These are phyloP conservation scores for Rallus limicola DNA, from an alignment of 2,113 vertebrate species.

Conservation along the genomic window DNA sequence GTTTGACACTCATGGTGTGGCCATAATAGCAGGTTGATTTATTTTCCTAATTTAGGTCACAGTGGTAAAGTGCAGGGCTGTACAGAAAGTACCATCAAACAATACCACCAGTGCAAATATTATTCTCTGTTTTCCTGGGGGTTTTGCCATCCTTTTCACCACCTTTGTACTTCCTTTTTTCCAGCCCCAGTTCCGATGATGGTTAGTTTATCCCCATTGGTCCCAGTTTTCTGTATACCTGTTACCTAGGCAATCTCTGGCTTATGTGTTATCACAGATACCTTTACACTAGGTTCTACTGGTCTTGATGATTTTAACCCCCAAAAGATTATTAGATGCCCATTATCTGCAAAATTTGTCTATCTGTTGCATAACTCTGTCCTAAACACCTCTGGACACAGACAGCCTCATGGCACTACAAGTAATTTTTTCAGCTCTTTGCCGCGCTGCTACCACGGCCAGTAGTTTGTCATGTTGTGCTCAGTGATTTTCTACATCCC, in stretches of 20 bases:
- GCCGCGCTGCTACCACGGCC: neutral
- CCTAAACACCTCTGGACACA: neutral
- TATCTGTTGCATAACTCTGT: neutral
- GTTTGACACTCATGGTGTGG: neutral
- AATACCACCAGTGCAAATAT: neutral
- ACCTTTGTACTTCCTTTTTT: neutral
- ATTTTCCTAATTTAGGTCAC: neutral
- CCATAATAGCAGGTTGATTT: neutral
- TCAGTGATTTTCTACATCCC: neutral
- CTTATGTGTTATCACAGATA: neutral
- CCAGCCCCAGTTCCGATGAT: neutral
- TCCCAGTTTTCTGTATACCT: neutral
- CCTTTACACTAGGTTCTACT: neutral
- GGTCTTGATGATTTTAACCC: neutral
- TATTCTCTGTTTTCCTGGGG: neutral
- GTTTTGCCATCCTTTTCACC: neutral
- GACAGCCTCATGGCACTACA: neutral
- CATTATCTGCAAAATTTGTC: rapidly evolving
- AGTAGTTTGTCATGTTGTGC: neutral
- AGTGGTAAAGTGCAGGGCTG: neutral
- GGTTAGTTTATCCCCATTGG: neutral
- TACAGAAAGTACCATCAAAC: neutral
- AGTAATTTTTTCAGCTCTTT: neutral
- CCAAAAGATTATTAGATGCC: neutral
- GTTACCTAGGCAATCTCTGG: neutral